These are phyloP conservation scores for Hemiprocne comata DNA, from an alignment of 2,113 vertebrate species.

Conservation along the genomic window DNA sequence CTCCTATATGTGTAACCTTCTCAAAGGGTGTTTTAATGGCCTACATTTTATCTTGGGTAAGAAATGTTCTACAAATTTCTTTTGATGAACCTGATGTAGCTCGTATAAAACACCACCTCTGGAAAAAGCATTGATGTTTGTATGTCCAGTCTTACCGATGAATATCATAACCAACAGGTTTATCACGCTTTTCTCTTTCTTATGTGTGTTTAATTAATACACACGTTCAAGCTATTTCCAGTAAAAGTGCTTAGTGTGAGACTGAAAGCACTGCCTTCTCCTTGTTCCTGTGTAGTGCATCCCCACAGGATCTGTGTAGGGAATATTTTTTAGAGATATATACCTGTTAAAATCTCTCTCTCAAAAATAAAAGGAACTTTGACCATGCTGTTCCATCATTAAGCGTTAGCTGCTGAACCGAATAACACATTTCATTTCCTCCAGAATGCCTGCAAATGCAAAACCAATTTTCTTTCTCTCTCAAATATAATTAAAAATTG, in stretches of 20 bases:
- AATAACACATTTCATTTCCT: slow-evolving; percentile 29
- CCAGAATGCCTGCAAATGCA: slow-evolving; percentile 5
- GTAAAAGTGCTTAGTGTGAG: neutral
- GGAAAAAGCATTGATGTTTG: neutral
- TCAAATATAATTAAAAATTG: slow-evolving; percentile 36
- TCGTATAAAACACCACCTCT: neutral
- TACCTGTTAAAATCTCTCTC: neutral
- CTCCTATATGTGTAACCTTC: neutral
- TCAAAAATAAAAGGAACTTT: neutral
- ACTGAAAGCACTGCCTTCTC: neutral
- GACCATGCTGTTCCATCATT: neutral
- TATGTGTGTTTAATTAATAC: neutral
- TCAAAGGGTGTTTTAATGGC: neutral
- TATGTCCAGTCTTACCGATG: neutral
- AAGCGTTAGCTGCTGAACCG: neutral
- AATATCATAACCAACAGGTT: neutral
- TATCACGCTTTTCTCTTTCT: neutral
- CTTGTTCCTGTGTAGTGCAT: neutral
- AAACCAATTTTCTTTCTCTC: slow-evolving; percentile 14
- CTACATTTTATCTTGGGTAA: neutral
- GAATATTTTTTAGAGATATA: neutral
- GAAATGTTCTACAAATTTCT: neutral
- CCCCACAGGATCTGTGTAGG: neutral
- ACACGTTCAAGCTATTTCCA: neutral
- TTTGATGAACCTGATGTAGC: neutral